These are phyloP conservation scores for Himalopsyche kuldschensis DNA, from an alignment of 2,888 invertebrate species.

Conservation along the genomic window DNA sequence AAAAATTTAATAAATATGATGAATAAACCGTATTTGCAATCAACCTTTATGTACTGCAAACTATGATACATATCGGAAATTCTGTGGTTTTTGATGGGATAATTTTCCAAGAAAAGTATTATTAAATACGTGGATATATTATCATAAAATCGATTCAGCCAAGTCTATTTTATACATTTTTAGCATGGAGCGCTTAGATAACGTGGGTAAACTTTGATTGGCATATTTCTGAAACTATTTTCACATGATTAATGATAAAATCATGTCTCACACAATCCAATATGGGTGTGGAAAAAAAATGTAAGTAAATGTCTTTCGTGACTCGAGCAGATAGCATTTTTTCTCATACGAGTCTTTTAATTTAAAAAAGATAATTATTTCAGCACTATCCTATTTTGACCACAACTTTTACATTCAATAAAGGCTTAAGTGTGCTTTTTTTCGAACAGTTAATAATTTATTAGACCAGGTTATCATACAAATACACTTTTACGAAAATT, in stretches of 20 bases:
- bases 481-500: no score
- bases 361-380: conserved; percentile 33
- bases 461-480: no score
- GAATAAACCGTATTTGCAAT: no score
- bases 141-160: neutral
- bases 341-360: conserved; percentile 9
- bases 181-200: neutral
- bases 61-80: no score
- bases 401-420: neutral
- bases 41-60: no score
- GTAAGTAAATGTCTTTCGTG: conserved; percentile 19
- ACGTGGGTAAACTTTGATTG: neutral
- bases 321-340: conserved; percentile 6
- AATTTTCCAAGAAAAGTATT: neutral
- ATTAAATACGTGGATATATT: neutral
- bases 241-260: conserved; percentile 18
- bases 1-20: no score
- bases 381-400: conserved; percentile 10
- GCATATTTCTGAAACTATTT: neutral
- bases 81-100: no score
- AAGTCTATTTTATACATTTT: neutral
- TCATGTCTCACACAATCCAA: conserved; percentile 13
- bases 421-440: neutral
- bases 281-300: conserved; percentile 12
- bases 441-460: neutral